Conservation (phyloP, 2,797 vertebrate species). For the Lemur catta region DNA sequence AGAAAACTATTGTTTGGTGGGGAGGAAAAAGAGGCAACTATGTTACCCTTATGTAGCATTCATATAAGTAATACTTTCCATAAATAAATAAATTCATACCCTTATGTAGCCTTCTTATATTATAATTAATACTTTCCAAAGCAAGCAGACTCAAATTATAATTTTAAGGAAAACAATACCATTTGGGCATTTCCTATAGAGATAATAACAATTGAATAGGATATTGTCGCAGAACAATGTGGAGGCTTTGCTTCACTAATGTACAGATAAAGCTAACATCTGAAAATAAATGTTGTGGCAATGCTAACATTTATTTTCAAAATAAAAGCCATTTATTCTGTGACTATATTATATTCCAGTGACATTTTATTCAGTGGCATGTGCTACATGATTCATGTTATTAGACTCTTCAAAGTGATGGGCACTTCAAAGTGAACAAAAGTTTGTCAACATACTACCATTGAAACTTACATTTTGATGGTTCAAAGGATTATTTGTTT, state of each 20-base stretch:
- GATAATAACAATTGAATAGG: constrained; percentile 51
- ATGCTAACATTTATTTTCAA: constrained; percentile 52
- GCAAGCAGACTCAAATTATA: background rate
- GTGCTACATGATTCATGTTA: constrained; percentile 54
- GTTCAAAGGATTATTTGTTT: constrained; percentile 9
- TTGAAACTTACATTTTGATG: constrained; percentile 71
- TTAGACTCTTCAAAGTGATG: background rate
- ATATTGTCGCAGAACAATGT: constrained; percentile 21
- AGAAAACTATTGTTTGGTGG: background rate
- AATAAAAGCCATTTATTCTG: constrained; percentile 36
- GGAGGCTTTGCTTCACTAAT: constrained; percentile 22
- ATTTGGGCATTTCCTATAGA: constrained; percentile 17
- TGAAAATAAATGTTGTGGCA: constrained; percentile 60
- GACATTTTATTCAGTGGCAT: constrained; percentile 39
- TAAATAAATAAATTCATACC: constrained; percentile 42
- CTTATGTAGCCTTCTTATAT: background rate
- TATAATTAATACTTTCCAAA: background rate
- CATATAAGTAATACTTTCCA: background rate
- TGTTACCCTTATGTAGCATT: background rate
- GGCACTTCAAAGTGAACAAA: constrained; percentile 11
- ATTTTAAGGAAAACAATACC: background rate
- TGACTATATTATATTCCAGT: constrained; percentile 46
- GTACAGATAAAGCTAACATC: constrained; percentile 50
- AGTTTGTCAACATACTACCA: constrained; percentile 30
- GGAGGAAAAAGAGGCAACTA: background rate